phyloP scores from a whole-genome alignment of 2,888 invertebrate species.

The Drosophila tanythrix region DNA sequence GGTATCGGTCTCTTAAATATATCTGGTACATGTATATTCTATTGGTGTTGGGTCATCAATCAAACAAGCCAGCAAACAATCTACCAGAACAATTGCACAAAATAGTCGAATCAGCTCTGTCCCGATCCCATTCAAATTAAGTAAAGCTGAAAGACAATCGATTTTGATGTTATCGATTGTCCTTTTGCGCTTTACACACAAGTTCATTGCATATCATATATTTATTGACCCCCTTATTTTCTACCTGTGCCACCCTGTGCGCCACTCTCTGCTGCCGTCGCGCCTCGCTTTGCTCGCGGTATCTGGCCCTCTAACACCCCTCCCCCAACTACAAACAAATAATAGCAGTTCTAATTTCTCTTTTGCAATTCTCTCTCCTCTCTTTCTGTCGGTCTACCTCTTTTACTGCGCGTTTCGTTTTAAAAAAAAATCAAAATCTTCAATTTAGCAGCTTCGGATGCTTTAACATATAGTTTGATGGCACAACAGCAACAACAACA shows the following conservation, averaged over 20 bases:
- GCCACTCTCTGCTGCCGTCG: conserved; percentile 33
- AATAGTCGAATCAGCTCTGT: not conserved
- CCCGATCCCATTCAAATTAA: not conserved
- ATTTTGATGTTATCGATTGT: conserved; percentile 24
- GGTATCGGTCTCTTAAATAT: conserved; percentile 9
- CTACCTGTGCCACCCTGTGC: not conserved
- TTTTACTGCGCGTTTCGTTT: conserved; percentile 18
- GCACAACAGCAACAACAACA: conserved; percentile 77
- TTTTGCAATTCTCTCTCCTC: conserved; percentile 51
- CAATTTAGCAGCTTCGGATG: conserved; percentile 83
- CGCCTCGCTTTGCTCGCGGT: conserved; percentile 56
- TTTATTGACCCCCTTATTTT: not conserved
- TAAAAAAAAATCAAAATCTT: conserved; percentile 16
- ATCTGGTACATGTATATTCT: conserved; percentile 15
- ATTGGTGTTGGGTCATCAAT: conserved; percentile 50
- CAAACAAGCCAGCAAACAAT: conserved; percentile 18
- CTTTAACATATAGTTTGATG: conserved; percentile 84
- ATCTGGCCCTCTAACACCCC: conserved; percentile 13
- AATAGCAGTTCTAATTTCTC: conserved; percentile 49
- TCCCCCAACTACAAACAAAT: conserved; percentile 6
- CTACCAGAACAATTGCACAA: conserved; percentile 8
- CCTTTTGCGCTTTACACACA: conserved; percentile 19
- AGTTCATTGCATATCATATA: conserved; percentile 4
- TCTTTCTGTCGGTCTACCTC: conserved; percentile 10
- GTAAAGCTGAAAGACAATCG: conserved; percentile 1